Conservation (phyloP, 2,888 invertebrate species). For the Macrosiphum euphorbiae region DNA sequence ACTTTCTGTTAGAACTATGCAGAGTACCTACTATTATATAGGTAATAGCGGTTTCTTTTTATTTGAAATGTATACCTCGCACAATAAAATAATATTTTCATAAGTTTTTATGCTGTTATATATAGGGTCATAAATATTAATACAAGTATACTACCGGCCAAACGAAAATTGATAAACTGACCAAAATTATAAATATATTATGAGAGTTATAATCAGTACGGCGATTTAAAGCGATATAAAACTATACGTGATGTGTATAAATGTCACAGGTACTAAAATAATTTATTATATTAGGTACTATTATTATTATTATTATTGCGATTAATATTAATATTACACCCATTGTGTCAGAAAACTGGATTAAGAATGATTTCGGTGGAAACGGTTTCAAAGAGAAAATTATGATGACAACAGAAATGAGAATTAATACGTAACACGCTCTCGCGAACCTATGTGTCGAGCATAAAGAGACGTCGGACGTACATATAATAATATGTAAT, state of each 20-base stretch:
- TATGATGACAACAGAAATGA: background rate
- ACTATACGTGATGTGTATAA: background rate
- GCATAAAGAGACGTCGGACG: constrained; percentile 7
- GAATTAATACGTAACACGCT: constrained; percentile 16
- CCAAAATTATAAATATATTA: background rate
- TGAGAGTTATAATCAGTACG: background rate
- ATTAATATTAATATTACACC: background rate
- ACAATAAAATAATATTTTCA: background rate
- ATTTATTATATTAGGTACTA: background rate
- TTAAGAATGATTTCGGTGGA: background rate
- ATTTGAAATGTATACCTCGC: background rate
- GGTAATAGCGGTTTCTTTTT: background rate
- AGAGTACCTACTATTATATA: background rate
- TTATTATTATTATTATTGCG: background rate
- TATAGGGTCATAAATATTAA: too few species aligned
- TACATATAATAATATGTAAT: background rate
- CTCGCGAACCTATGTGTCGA: background rate
- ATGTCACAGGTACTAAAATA: background rate
- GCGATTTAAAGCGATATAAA: background rate
- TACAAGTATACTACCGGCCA: too few species aligned
- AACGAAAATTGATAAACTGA: background rate
- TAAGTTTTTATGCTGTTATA: too few species aligned
- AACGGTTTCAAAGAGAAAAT: constrained; percentile 19
- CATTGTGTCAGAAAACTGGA: background rate
- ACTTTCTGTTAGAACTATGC: background rate